Conservation (phyloP, 2,888 invertebrate genomes). For the Orthosia incerta region DNA sequence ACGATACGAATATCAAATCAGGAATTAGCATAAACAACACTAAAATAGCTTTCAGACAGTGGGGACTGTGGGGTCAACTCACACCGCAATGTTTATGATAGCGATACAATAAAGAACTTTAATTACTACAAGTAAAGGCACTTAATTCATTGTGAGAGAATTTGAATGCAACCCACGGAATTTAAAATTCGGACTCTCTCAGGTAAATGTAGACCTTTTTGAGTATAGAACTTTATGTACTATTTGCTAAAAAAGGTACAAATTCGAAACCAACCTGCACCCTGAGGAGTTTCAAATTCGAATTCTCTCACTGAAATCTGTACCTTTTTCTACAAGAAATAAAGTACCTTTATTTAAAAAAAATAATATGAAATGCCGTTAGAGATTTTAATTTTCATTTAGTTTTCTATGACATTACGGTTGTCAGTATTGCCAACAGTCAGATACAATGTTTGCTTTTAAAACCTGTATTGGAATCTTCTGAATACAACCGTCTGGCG, state of each 20-base stretch:
- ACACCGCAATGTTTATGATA: not conserved
- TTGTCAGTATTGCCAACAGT: conserved; percentile 1
- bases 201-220: not conserved
- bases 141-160: not conserved
- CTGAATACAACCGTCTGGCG: not conserved
- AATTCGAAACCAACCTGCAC: no score
- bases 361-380: not conserved
- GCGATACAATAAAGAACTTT: not conserved
- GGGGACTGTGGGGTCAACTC: no score
- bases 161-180: no score
- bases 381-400: conserved; percentile 2
- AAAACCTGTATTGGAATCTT: conserved; percentile 17
- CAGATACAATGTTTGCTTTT: not conserved
- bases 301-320: no score
- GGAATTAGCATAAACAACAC: conserved; percentile 19
- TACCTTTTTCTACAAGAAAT: no score
- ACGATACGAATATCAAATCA: conserved; percentile 27
- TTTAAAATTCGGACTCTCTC: not conserved
- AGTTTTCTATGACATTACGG: not conserved
- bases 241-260: no score
- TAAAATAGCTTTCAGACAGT: conserved; percentile 25
- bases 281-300: no score
- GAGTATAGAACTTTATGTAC: no score
- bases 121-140: not conserved
- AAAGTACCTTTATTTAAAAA: no score